Percentiles rank a stretch among this genome's conserved stretches.
Evolutionary conservation across 2,113 vertebrate genomes (phyloP).

Genomic region (Eulemur macaco): DNA sequence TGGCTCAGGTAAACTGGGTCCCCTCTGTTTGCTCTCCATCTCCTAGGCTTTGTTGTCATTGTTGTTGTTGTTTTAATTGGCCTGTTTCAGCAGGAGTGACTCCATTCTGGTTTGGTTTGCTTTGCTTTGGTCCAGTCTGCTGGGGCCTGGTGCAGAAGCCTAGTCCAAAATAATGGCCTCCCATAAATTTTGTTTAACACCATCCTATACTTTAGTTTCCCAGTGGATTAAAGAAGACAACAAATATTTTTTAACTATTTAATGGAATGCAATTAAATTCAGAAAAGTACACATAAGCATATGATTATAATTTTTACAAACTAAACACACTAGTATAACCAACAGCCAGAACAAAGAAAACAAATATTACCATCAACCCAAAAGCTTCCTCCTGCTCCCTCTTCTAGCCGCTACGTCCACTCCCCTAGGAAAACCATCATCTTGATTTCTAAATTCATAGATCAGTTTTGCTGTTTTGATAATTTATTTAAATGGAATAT

Average conservation of each 20-base stretch:
- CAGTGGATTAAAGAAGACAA: neutral
- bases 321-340: neutral
- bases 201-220: neutral
- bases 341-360: neutral
- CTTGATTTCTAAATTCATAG: neutral
- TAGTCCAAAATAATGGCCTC: neutral
- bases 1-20: neutral
- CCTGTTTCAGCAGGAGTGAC: neutral
- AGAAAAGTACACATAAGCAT: neutral
- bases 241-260: neutral
- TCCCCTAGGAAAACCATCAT: neutral
- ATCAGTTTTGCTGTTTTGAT: neutral
- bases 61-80: neutral
- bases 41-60: neutral
- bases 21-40: neutral
- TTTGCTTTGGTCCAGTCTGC: neutral
- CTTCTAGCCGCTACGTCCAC: neutral
- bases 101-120: neutral
- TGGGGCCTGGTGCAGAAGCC: neutral
- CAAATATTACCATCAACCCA: neutral
- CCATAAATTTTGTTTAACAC: neutral
- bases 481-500: conserved; percentile 34
- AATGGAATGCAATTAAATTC: conserved; percentile 7
- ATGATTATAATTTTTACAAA: conserved; percentile 12
- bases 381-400: neutral